These are phyloP conservation scores for Charadrius vociferus DNA, from an alignment of 2,113 vertebrate genomes.

Conservation along the genomic window DNA sequence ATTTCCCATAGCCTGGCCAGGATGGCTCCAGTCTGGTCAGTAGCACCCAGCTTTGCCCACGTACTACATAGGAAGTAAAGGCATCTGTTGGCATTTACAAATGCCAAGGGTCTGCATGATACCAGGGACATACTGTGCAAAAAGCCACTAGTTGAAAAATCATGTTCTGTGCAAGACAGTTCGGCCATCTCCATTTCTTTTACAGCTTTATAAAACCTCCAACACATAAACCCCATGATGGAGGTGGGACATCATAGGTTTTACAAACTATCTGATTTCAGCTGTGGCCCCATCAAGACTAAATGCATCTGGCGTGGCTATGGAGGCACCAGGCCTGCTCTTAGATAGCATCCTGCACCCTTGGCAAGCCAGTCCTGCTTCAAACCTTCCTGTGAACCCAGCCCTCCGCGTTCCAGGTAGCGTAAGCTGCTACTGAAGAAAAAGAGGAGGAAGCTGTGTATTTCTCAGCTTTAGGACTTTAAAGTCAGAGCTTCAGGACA, in stretches of 20 bases:
- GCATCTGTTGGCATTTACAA: neutral
- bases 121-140: neutral
- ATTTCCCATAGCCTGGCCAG: neutral
- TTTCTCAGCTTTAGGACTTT: neutral
- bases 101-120: neutral
- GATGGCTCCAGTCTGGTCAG: neutral
- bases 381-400: neutral
- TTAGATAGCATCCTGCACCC: neutral
- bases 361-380: neutral
- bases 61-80: accelerated
- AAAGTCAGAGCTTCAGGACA: neutral
- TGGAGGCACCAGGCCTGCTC: neutral
- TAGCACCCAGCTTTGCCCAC: neutral
- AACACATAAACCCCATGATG: no score
- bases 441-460: neutral
- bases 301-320: neutral
- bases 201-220: neutral
- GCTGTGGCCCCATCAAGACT: neutral
- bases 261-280: neutral
- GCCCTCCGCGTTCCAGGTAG: neutral
- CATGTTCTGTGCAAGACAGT: neutral
- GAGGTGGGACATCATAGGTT: neutral
- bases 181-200: neutral
- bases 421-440: neutral
- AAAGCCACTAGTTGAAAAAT: neutral